Conservation (phyloP, 2,113 vertebrate genomes). For the Gymnarchus niloticus region DNA sequence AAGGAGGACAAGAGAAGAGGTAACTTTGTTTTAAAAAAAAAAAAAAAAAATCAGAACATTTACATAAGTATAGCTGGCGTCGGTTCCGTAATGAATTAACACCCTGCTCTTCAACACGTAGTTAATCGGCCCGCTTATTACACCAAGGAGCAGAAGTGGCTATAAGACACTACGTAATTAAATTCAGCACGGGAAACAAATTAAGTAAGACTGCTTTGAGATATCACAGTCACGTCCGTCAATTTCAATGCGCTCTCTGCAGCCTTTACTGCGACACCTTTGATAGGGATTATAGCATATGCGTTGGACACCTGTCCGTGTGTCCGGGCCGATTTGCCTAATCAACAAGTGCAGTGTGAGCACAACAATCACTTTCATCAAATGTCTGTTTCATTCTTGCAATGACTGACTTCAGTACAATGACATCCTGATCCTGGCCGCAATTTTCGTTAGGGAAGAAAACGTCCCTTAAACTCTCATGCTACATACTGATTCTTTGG, state of each 20-base stretch:
- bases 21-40: neutral
- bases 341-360: neutral
- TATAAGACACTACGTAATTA: neutral
- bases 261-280: neutral
- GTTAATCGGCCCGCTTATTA: neutral
- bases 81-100: neutral
- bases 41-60: neutral
- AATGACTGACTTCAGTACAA: neutral
- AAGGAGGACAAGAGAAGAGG: neutral
- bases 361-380: neutral
- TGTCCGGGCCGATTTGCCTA: neutral
- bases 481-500: neutral
- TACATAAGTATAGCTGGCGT: neutral
- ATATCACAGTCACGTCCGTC: neutral
- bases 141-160: neutral
- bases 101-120: neutral
- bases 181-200: neutral
- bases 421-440: neutral
- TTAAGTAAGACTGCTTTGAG: neutral
- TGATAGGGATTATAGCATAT: neutral
- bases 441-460: neutral
- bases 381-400: neutral
- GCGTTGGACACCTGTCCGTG: neutral
- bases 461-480: neutral
- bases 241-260: neutral